Evolutionary conservation across 2,113 vertebrate genomes (phyloP), one percentile per base, ranked within the genome.

Genomic region (Odocoileus virginianus): DNA sequence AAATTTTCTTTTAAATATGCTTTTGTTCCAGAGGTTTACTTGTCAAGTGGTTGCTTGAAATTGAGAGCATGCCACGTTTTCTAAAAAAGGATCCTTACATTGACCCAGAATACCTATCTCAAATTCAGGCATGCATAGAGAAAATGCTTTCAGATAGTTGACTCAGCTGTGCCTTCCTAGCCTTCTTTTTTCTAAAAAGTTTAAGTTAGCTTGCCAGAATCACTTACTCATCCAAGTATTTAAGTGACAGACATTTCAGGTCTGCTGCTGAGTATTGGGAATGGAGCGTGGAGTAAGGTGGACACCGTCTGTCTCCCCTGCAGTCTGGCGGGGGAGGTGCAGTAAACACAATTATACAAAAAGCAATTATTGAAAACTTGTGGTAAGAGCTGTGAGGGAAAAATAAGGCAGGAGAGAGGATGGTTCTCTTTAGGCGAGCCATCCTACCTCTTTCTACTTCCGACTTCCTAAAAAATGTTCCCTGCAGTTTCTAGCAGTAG

Each of bases 21-120:
- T 92, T 93, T 89, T 94, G 81, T 95, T 95, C 14, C 36, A 76
- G 76, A 90, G 57, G 28, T 96, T 96, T 95, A 61, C 40, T 83
- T 95, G 43, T 87, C 52, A 86, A 94, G 83, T 57, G 47, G 23
- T 87, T 92, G 5, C 84, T 94, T 88, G 43, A 45, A 91, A 89
- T 96, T 82, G 64, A 94, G 40, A 97, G 27, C 50, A n/a, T 71
- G 25, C 54, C 67, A 52, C 7, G 45, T 85, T 94, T 94, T 97
- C 83, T 40, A 61, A 95, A 93, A 91, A 36, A 88, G 43, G 2
- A 21, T 94, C 91, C 47, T 83, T 95, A 14, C 33, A 27, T 93
- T 61, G 55, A 87, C 43, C 36, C 45, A 6, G 71, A 81, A 27
- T 85, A 55, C 54, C 36, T 82, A 23, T 47, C 11, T 90, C 54